Evolutionary conservation across 2,888 invertebrate genomes (phyloP), one percentile per base, ranked within the genome.

Genomic region (Chrysolina americana): DNA sequence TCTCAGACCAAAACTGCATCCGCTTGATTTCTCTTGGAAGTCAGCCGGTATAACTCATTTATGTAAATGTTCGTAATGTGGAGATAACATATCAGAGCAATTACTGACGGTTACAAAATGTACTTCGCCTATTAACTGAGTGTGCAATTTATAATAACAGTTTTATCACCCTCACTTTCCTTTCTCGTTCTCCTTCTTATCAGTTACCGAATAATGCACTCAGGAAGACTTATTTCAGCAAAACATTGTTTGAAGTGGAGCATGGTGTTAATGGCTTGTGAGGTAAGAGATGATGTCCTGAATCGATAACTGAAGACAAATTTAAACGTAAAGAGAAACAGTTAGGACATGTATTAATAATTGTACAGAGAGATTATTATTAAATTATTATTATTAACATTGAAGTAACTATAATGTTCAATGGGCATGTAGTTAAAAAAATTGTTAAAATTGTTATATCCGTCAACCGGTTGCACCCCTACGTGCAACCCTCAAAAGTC

Each of bases 101-200:
- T 72, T 70, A 74, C 47, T 13, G 48, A 50, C 48, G 41, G 70
- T 70, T 70, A 41, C 70, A 70, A 65, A 70, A 74, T 70, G 19
- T 17, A 17, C 53, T 68, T 28, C 19, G 41, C 21, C 66, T 36
- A 28, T 74, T 59, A 62, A 70, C 47, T 21, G 44, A 59, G 44
- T 65, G 21, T 73, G 64, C 65, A 63, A 73, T 65, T 70, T 64
- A 62, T 74, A 69, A 74, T 73, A 73, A 73, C 36, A 36, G 59
- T 36, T 59, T 71, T 65, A 71, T 71, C 47, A 44, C 41, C 47
- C 28, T 56, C 23, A 44, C 53, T 71, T 36, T 63, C 65, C 36
- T 28, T 59, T 59, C 1, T 59, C 28, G 59, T 53, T 53, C 53
- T 53, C 36, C 8, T n/a, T n/a, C 28, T n/a, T 36, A 15, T 59